Evolutionary conservation across 1,140 invertebrate genomes (phyloP).

Genomic region (Aphis craccivora): DNA sequence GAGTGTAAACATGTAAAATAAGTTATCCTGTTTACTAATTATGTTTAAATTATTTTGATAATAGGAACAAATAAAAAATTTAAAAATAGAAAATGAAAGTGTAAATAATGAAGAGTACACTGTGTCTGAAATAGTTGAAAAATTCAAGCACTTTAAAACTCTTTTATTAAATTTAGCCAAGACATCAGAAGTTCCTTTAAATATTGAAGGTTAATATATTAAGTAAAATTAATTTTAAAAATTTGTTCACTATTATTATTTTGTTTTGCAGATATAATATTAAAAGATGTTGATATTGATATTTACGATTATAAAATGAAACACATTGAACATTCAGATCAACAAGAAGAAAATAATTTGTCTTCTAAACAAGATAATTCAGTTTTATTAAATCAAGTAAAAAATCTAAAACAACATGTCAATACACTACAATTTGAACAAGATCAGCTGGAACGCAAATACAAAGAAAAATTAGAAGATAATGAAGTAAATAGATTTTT

Average conservation of each 20-base stretch:
- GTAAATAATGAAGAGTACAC: constrained; percentile 26
- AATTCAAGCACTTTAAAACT: constrained; percentile 46
- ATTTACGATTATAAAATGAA: constrained; percentile 35
- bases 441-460: constrained; percentile 33
- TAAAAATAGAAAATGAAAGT: constrained; percentile 34
- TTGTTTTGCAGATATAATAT: constrained; percentile 46
- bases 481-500: background rate
- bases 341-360: constrained; percentile 13
- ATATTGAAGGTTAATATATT: constrained; percentile 41
- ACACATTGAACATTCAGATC: background rate
- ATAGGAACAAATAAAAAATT: constrained; percentile 51
- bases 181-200: constrained; percentile 54
- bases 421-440: constrained; percentile 39
- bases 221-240: background rate
- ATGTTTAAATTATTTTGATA: constrained; percentile 23
- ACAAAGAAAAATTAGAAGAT: constrained; percentile 52
- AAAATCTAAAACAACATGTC: constrained; percentile 34
- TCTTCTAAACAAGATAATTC: constrained; percentile 18
- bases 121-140: constrained; percentile 53
- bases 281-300: constrained; percentile 46
- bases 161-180: constrained; percentile 56
- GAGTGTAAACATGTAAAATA: background rate
- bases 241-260: background rate
- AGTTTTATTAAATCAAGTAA: constrained; percentile 37
- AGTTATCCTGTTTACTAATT: background rate